Evolutionary conservation across 2,888 invertebrate species (phyloP).

Genomic region (Noctua fimbriata): DNA sequence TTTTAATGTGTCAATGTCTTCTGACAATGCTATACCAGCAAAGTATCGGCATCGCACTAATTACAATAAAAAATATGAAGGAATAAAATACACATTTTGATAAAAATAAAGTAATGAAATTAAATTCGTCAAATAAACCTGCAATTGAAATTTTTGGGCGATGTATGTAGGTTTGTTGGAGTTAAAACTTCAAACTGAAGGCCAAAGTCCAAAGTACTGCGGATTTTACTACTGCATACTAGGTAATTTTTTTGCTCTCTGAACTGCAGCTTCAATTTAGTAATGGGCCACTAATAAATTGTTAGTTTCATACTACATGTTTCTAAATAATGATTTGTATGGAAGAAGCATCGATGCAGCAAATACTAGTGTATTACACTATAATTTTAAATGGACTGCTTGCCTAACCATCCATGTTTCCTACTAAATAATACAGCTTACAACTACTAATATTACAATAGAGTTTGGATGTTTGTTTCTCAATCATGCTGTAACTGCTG

Average conservation of each 20-base stretch:
- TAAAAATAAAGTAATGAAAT: not conserved
- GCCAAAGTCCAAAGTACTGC: constrained; percentile 22
- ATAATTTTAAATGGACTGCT: constrained; percentile 22
- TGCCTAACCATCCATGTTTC: not conserved
- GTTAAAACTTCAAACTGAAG: not conserved
- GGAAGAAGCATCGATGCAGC: constrained; percentile 2
- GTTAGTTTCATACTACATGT: constrained; percentile 14
- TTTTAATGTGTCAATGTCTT: too few species aligned
- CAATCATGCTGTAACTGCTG: not conserved
- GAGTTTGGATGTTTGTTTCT: not conserved
- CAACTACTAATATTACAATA: not conserved
- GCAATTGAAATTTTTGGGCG: not conserved
- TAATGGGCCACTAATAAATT: constrained; percentile 50
- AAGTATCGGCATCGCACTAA: too few species aligned
- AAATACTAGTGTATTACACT: constrained; percentile 7
- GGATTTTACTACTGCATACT: constrained; percentile 23
- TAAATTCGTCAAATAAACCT: not conserved
- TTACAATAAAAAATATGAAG: not conserved
- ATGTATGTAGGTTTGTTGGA: not conserved
- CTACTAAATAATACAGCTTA: not conserved
- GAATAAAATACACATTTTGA: not conserved
- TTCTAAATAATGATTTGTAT: constrained; percentile 33
- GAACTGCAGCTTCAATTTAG: constrained; percentile 41
- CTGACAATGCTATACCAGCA: too few species aligned
- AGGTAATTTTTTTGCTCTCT: constrained; percentile 20